Conservation (phyloP, 2,888 invertebrate genomes). For the Dryobota labecula region DNA sequence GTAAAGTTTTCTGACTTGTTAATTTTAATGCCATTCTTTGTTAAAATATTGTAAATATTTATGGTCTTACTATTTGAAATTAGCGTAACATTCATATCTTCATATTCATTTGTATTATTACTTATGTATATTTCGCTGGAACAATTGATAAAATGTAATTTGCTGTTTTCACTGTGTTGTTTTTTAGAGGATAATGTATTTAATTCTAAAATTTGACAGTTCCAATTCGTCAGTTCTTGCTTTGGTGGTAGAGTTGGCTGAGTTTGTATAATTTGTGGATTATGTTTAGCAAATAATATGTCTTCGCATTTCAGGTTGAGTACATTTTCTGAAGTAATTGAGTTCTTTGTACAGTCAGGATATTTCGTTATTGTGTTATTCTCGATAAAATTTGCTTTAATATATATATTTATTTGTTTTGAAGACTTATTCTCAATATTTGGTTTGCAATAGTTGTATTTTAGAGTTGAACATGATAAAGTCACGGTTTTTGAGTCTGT, state of each 20-base stretch:
- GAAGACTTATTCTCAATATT: neutral
- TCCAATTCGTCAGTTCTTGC: neutral
- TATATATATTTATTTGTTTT: conserved; percentile 30
- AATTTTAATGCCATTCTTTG: neutral
- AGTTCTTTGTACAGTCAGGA: conserved; percentile 28
- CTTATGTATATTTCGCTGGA: neutral
- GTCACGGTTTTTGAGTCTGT: neutral
- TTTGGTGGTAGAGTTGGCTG: neutral
- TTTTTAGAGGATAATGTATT: neutral
- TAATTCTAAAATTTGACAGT: conserved; percentile 22
- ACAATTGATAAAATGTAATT: conserved; percentile 38
- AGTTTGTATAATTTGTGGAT: conserved; percentile 25
- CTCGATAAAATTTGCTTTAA: conserved; percentile 36
- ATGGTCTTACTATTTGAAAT: neutral
- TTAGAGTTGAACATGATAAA: conserved; percentile 11
- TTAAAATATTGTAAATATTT: neutral
- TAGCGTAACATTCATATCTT: neutral
- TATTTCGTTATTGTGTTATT: conserved; percentile 43
- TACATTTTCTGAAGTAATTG: neutral
- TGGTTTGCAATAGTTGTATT: conserved; percentile 12
- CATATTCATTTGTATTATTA: neutral
- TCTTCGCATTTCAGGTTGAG: conserved; percentile 33
- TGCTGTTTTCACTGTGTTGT: neutral
- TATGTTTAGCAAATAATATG: conserved; percentile 26
- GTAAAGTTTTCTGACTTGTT: neutral